Base-by-base conservation (phyloP, 2,888 invertebrate genomes). In the Perdita meconis region DNA sequence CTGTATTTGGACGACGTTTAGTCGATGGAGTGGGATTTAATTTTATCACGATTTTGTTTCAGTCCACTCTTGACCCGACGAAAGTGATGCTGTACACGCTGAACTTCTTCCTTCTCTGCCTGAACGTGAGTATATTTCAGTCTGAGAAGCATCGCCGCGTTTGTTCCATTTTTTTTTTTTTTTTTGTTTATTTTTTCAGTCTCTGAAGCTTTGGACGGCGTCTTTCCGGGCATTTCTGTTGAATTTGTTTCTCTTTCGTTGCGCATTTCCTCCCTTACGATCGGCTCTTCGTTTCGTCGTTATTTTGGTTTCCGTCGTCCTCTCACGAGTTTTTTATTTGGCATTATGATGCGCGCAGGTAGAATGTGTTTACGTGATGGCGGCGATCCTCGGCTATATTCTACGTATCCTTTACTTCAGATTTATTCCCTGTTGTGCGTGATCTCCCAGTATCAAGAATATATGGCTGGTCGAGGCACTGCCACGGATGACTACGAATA, bases 401-500 rank as follows among this genome's bases (percentile, higher is more conserved):
- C 42, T 30, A 61, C 19, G 22, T 60, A 40, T 63, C 53, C 44
- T 76, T 63, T 68, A 65, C 71, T 69, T 56, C 78, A 80, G 77
- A 93, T 96, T 42, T 97, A 97, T 92, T 95, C 96, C 80, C 93
- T 97, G 92, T 94, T 97, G 71, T 97, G 97, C 93, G 97, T 97
- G 70, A 94, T 97, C 89, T 97, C 97, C 3, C 97, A 97, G 92
- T 97, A 96, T 89, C 97, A 97, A 92, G 97, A 97, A 89, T 96
- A 96, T 89, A 93, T 94, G 74, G 95, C 94, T 6, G 96, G 96
- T 4, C 93, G 96, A 61, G 97, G 96, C 22, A 95, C 96, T 56
- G 95, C 95, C 2, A 94, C 94, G 61, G 95, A 95, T 86, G 95
- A 96, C 87, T 93, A 94, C 90, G 94, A 94, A 90, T 91, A 93